Conservation (phyloP, 2,888 invertebrate genomes). For the Hyposoter didymator region DNA sequence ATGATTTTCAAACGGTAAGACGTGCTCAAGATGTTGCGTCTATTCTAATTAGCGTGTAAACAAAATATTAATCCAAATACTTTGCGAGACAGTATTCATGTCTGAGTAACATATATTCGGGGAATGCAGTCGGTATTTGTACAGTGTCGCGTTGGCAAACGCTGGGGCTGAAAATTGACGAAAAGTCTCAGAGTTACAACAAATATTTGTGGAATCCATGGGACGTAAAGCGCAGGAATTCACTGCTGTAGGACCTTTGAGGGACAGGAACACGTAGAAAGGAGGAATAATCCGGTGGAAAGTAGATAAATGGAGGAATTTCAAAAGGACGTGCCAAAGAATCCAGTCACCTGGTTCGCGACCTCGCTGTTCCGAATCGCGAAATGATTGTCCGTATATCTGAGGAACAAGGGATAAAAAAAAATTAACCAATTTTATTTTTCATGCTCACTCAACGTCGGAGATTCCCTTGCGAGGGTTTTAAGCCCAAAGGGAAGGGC, state of each 20-base stretch:
- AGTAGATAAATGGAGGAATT: background rate
- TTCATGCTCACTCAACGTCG: background rate
- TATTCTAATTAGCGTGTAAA: background rate
- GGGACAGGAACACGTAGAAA: conserved; percentile 4
- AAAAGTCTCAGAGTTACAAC: conserved; percentile 39
- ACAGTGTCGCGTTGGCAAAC: conserved; percentile 34
- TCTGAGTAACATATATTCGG: background rate
- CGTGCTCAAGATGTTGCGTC: background rate
- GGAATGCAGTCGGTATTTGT: conserved; percentile 16
- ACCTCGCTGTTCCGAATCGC: background rate
- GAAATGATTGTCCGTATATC: background rate
- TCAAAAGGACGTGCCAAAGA: background rate
- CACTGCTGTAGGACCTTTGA: conserved; percentile 26
- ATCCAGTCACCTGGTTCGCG: background rate
- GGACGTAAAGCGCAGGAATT: conserved; percentile 42
- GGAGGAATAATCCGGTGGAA: background rate
- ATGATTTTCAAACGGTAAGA: background rate
- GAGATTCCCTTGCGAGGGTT: background rate
- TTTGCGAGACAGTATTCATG: background rate
- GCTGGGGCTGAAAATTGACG: conserved; percentile 43
- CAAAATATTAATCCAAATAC: background rate
- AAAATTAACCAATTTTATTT: background rate
- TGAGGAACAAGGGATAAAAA: background rate
- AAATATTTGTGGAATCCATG: conserved; percentile 54
- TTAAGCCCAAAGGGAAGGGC: too few species aligned